phyloP scores from a whole-genome alignment of 1,140 invertebrate species.

The Epicauta chinensis region DNA sequence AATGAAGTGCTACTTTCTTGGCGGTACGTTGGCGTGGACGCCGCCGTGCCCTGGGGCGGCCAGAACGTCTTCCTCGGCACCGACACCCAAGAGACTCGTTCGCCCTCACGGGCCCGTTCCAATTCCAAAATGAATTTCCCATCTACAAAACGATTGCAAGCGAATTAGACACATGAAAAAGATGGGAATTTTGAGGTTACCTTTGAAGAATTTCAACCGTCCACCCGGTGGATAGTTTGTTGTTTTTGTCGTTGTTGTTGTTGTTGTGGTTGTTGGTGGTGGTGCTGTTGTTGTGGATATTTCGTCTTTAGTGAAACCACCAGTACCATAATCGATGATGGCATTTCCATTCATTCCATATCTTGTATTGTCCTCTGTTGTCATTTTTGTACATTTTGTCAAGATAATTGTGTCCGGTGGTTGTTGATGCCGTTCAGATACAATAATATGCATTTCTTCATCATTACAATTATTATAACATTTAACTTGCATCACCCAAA shows the following conservation, averaged over 20 bases:
- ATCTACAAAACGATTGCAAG: slow-evolving; percentile 49
- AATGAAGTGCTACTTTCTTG: slow-evolving; percentile 59
- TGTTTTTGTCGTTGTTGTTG: slow-evolving; percentile 3
- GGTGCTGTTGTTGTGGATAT: slow-evolving; percentile 14
- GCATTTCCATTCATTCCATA: slow-evolving; percentile 56
- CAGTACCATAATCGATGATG: slow-evolving; percentile 38
- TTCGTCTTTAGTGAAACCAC: slow-evolving; percentile 30
- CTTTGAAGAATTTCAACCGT: slow-evolving; percentile 57
- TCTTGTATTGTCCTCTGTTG: slow-evolving; percentile 54
- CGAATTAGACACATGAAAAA: neutral
- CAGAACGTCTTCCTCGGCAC: slow-evolving; percentile 81
- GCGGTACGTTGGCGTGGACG: slow-evolving; percentile 53
- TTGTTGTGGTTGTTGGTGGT: too few species aligned
- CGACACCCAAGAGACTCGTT: slow-evolving; percentile 76
- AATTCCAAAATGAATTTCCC: slow-evolving; percentile 83
- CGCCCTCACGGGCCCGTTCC: slow-evolving; percentile 72
- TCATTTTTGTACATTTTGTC: slow-evolving; percentile 61
- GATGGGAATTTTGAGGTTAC: too few species aligned
- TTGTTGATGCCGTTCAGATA: slow-evolving; percentile 33
- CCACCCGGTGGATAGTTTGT: slow-evolving; percentile 44
- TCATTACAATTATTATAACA: neutral
- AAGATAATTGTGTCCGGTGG: slow-evolving; percentile 32
- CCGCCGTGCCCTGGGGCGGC: slow-evolving; percentile 61
- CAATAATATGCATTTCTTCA: neutral
- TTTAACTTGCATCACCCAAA: too few species aligned